A percentile compares a stretch with the other conserved stretches of the same genome.
Evolutionary conservation across 1,140 invertebrate species (phyloP).

Genomic region (Brachionus koreanus): DNA sequence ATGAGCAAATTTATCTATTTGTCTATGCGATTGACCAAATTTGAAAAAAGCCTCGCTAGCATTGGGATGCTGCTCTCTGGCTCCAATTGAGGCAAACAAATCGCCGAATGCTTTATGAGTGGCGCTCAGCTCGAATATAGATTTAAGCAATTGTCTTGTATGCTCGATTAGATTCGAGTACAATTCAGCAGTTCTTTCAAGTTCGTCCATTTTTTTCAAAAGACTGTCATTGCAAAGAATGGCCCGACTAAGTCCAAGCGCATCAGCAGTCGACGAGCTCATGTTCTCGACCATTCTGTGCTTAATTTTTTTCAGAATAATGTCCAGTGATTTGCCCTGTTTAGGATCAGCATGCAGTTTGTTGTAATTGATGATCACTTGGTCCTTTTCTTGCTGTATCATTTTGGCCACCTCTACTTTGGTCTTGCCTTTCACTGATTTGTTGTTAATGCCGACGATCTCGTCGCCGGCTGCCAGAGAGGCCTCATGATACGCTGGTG

Average conservation of each 20-base stretch:
- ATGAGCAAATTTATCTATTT: constrained; percentile 85
- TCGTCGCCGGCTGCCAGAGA: constrained; percentile 69
- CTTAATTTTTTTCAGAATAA: constrained; percentile 94
- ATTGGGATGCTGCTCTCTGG: constrained; percentile 85
- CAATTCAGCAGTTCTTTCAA: constrained; percentile 70
- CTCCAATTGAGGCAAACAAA: constrained; percentile 85
- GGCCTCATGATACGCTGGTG: constrained; percentile 81
- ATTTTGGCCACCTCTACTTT: constrained; percentile 97
- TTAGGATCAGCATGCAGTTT: constrained; percentile 94
- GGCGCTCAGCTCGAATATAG: constrained; percentile 69
- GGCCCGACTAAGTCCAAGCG: constrained; percentile 85
- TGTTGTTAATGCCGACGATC: constrained; percentile 83
- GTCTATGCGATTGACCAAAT: constrained; percentile 87
- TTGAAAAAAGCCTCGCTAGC: constrained; percentile 90
- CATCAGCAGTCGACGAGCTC: constrained; percentile 91
- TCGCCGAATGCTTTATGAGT: constrained; percentile 83
- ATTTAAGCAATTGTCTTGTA: constrained; percentile 71
- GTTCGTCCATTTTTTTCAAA: constrained; percentile 86
- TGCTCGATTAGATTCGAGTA: constrained; percentile 75
- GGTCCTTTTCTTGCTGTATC: constrained; percentile 81
- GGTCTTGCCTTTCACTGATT: constrained; percentile 87
- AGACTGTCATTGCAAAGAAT: constrained; percentile 89
- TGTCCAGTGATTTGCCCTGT: constrained; percentile 84
- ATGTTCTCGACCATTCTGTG: constrained; percentile 93
- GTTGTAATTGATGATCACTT: constrained; percentile 92